Base-by-base conservation (phyloP, 1,140 invertebrate genomes). In the Druon quercuslanigerum region DNA sequence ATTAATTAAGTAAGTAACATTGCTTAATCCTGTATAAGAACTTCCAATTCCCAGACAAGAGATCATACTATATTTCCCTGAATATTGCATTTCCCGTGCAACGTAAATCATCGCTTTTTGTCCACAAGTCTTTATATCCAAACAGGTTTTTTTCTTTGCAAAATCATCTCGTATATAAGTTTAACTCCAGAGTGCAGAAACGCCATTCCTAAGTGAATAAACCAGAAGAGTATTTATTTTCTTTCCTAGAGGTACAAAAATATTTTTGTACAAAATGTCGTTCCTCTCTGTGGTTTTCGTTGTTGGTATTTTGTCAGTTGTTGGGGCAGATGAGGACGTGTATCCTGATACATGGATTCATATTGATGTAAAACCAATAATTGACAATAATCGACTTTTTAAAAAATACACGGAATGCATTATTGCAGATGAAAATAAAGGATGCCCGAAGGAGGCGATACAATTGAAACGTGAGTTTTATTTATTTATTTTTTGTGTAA, bases 351-450 rank as follows among this genome's bases (percentile, higher is more conserved):
- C 73, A 50, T 88, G 81, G 80, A 19, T 81, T 14, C 57, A 85
- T 51, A 12, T 87, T 8, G 80, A 87, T 52, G 72, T 79, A 2
- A 84, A 83, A 60, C 75, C 73, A 8, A 70, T 83, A 19, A 73
- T 87, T n/a, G 79, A 84, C 20, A 87, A 86, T n/a, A 76, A 84
- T 2, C 73, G 86, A 25, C 73, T 87, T 0, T 80, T 84, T n/a
- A 76, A 77, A 11, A 87, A 87, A 74, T 87, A 87, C 51, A 82
- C 83, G 52, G 20, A 78, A 6, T 87, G 86, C 51, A 57, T 82
- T 13, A 6, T 87, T 19, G 56, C 71, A 0, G 71, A 85, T n/a
- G 56, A 51, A 8, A 50, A 71, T 13, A 71, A 40, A 0, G 82
- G 83, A 50, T 87, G 86, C 75, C 82, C 85, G 3, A 74, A 52